Evolutionary conservation across 92 coral and sea anemone species (phyloP), one percentile per base, ranked within the genome.

Genomic region (Palythoa grandis): DNA sequence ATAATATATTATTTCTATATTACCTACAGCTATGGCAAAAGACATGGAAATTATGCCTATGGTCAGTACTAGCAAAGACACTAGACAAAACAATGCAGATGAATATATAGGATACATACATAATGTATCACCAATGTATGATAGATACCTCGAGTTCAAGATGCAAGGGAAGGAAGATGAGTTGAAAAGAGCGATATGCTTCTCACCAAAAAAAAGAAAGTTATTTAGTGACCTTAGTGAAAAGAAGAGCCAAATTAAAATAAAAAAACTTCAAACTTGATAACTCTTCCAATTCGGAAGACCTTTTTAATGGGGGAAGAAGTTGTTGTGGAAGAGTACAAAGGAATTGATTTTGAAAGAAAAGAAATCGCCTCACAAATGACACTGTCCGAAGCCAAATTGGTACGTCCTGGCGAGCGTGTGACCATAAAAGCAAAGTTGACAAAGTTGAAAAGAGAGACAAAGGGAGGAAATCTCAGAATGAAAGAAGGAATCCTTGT

Each of bases 241-340:
- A 39, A 72, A 72, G 76, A 72, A 72, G 53, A 72, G 52, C 22
- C 76, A 23, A 72, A 15, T 72, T 72, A 72, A 72, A 40, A 72
- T 72, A 72, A n/a, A 72, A 72, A 72, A 71, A 72, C 48, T 72
- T 39, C 76, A 72, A 72, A 72, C 76, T 72, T 14, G 76, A 72
- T 15, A 72, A 72, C 76, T 72, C 76, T 72, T 72, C 76, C 20
- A 37, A 72, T 14, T 72, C 11, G 76, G 76, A 72, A 72, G 53
- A 72, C 53, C 76, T 72, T 72, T 52, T 19, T 72, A 72, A 37
- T 1, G 76, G 76, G 76, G 76, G 76, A 72, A 72, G 76, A 19
- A 38, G 76, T 38, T 72, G 12, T 72, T 13, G 76, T 72, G 20
- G 76, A 72, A 72, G 76, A 72, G 11, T 72, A 72, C 48, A 72